Percentiles rank a stretch among this genome's conserved stretches.
These are phyloP conservation scores for Neotoxoptera formosana DNA, from an alignment of 1,140 invertebrate genomes.

Conservation along the genomic window DNA sequence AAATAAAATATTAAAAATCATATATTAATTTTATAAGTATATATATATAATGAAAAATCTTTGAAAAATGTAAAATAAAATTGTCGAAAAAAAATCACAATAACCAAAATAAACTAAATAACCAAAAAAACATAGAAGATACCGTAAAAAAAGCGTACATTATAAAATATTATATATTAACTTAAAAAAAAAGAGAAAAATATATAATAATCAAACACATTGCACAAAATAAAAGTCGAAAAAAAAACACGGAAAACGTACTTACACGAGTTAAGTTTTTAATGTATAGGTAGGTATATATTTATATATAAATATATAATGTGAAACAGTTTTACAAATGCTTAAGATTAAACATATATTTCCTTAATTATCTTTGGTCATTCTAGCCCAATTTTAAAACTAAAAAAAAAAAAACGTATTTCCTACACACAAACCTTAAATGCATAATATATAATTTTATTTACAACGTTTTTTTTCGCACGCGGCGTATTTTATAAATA, in stretches of 20 bases:
- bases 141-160: constrained; percentile 24
- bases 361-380: constrained; percentile 57
- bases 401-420: constrained; percentile 47
- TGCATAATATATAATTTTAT: constrained; percentile 38
- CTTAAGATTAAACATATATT: constrained; percentile 31
- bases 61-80: constrained; percentile 40
- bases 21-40: constrained; percentile 24
- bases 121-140: constrained; percentile 32
- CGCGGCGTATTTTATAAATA: constrained; percentile 1
- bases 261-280: constrained; percentile 44
- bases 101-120: constrained; percentile 57
- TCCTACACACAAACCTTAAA: constrained; percentile 33
- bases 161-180: not conserved
- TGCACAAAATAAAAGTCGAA: constrained; percentile 55
- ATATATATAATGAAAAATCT: constrained; percentile 9
- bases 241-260: constrained; percentile 38
- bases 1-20: constrained; percentile 24
- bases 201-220: constrained; percentile 39
- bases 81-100: constrained; percentile 34
- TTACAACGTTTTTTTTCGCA: constrained; percentile 25
- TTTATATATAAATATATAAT: not conserved
- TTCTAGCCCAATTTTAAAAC: constrained; percentile 42
- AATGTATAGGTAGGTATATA: constrained; percentile 1
- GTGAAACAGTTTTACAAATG: constrained; percentile 9
- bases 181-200: not conserved